Base-by-base conservation (phyloP, 2,797 vertebrate species). In the Scolopax rusticola region DNA sequence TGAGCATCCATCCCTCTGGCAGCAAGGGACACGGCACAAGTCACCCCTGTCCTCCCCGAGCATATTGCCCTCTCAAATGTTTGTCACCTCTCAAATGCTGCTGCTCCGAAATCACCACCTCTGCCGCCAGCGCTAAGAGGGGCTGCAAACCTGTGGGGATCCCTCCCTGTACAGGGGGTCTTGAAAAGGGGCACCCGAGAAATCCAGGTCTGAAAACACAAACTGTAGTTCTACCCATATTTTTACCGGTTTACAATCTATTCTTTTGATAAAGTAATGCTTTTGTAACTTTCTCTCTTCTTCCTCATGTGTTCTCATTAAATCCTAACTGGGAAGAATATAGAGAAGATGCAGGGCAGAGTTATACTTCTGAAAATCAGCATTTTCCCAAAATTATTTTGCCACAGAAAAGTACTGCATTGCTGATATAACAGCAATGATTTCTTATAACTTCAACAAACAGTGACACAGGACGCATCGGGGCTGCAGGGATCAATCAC, bases 41-140 rank as follows among this genome's bases (percentile, higher is more conserved):
- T 16, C 19, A 21, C 5, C 68, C 32, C 0, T 3, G 13, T 21
- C 25, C 5, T 15, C 40, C 15, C 63, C 7, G 2, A 21, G 40
- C 28, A 53, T 8, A 48, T 9, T 27, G 60, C 8, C 41, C 57
- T 6, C n/a, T n/a, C n/a, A n/a, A n/a, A n/a, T n/a, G 11, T 48
- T 51, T 48, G 38, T 73, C 48, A 21, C 73, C 69, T 50, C 65
- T 11, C 4, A 3, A 33, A 8, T 8, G 0, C 36, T 25, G 48
- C 21, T 16, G 8, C 30, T 30, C 85, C 20, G 0, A 2, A 5
- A 27, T 1, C 1, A 15, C 67, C 32, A 0, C n/a, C 7, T 3
- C 12, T 38, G 33, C 48, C 11, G 18, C 10, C 76, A 19, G 68
- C 0, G 4, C 28, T 15, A 21, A 2, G 75, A 9, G 2, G 2